Evolutionary conservation across 2,888 invertebrate species (phyloP), one percentile per base, ranked within the genome.

Genomic region (Schizotus pectinicornis): DNA sequence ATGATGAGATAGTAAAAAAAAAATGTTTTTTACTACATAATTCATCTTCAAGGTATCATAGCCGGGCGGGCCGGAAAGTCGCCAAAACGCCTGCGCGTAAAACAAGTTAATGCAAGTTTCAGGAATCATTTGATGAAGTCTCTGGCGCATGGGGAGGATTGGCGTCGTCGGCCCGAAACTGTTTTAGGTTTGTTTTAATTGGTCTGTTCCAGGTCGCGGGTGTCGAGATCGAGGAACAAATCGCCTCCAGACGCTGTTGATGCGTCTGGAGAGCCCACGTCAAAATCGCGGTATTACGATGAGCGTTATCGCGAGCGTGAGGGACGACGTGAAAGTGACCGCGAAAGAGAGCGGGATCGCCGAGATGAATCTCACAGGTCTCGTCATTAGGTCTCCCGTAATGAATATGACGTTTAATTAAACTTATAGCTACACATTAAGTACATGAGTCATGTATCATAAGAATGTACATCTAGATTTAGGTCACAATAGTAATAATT

Each of bases 231-330:
- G 71, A 80, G 87, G 7, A 86, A 86, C 70, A 82, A 87, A 72
- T 86, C 87, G 1, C 86, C 87, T 0, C 83, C 82, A 0, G 87
- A 87, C 72, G 81, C 81, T 22, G 81, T 72, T 67, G 86, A 67
- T 77, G 67, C 65, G 1, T 60, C 61, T 7, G 68, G 65, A 7
- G 73, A 73, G 43, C 67, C 67, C 7, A 62, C 70, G 6, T 58
- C 81, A 69, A 38, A 38, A 12, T 39, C 13, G 3, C 7, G 12
- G 2, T 11, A 12, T 39, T 39, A 11, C 12, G n/a, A 11, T 39
- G 11, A 34, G 34, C 36, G n/a, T 7, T 6, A 14, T 8, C 36
- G 46, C 13, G 12, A 12, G 8, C 12, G 39, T 39, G 8, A 11
- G 13, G 32, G 11, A 12, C 22, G 8, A n/a, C 30, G 13, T 9